These are phyloP conservation scores for Umimayanthus chanpuru DNA, from an alignment of 92 coral and sea anemone genomes.

Conservation along the genomic window DNA sequence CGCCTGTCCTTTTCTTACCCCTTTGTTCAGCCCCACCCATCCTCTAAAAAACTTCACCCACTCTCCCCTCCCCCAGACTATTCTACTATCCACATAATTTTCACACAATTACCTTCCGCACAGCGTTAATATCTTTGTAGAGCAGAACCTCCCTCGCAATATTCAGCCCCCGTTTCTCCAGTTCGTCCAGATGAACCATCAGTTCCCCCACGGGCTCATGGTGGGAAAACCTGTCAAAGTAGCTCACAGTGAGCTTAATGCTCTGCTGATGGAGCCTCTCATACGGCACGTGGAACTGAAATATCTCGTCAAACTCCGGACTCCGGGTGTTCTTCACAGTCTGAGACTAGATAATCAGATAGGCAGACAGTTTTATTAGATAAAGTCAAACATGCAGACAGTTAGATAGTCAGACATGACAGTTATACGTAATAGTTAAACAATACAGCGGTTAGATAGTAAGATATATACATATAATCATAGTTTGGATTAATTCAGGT, in stretches of 20 bases:
- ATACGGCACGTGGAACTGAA: constrained; percentile 73
- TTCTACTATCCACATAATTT: not conserved
- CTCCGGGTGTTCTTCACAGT: constrained; percentile 45
- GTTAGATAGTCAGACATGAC: no score
- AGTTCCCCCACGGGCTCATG: constrained; percentile 88
- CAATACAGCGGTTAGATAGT: no score
- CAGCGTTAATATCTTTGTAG: constrained; percentile 45
- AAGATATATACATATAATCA: no score
- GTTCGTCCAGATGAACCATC: constrained; percentile 69
- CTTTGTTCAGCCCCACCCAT: not conserved
- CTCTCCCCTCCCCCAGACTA: not conserved
- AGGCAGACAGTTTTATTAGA: no score
- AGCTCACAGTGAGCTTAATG: constrained; percentile 79
- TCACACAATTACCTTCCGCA: constrained; percentile 43
- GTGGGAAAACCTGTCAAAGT: constrained; percentile 94
- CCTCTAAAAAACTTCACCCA: not conserved
- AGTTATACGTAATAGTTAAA: no score
- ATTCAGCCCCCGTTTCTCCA: constrained; percentile 89
- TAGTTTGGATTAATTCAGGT: no score
- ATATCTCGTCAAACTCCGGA: constrained; percentile 76
- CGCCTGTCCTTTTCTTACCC: no score
- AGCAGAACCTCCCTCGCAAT: constrained; percentile 75
- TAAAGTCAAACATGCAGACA: no score
- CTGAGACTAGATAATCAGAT: constrained; percentile 5
- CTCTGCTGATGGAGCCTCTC: constrained; percentile 76